Percentiles rank a stretch among this genome's conserved stretches.
Conservation (phyloP, 2,888 invertebrate genomes). For the Cryptocephalus primarius region DNA sequence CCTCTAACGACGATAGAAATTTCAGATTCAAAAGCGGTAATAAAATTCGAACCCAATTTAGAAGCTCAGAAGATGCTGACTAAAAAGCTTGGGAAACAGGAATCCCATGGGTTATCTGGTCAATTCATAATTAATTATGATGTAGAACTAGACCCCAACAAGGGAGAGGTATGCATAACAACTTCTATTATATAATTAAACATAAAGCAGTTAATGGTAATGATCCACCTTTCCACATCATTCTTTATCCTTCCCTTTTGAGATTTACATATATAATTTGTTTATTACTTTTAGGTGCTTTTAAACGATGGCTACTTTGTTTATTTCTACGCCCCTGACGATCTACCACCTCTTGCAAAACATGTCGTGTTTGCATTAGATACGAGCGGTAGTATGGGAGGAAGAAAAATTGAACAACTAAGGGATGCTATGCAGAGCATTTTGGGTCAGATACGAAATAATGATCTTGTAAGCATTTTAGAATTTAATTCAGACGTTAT, state of each 20-base stretch:
- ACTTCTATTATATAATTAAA: not conserved
- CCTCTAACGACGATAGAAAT: slow-evolving; percentile 25
- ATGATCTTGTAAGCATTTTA: slow-evolving; percentile 57
- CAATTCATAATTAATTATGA: slow-evolving; percentile 12
- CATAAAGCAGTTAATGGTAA: too few relatives aligned
- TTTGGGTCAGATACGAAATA: slow-evolving; percentile 46
- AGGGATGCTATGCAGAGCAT: slow-evolving; percentile 51
- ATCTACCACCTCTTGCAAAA: slow-evolving; percentile 30
- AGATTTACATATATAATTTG: too few relatives aligned
- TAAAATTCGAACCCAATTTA: slow-evolving; percentile 5
- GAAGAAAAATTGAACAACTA: slow-evolving; percentile 35
- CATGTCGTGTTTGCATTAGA: slow-evolving; percentile 43
- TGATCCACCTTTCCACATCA: too few relatives aligned
- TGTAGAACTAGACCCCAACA: slow-evolving; percentile 7
- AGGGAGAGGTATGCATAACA: slow-evolving; percentile 7
- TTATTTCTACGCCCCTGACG: slow-evolving; percentile 39
- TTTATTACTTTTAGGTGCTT: slow-evolving; percentile 5
- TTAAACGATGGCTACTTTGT: slow-evolving; percentile 38
- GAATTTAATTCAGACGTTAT: slow-evolving; percentile 45
- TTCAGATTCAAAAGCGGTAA: slow-evolving; percentile 1
- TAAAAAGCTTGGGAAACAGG: slow-evolving; percentile 26
- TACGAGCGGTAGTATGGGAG: slow-evolving; percentile 42
- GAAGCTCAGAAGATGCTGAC: slow-evolving; percentile 23
- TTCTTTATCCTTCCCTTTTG: too few relatives aligned
- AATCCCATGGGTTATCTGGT: slow-evolving; percentile 1